phyloP scores from a whole-genome alignment of 53 echinoderm and acorn worm genomes.

The Glandiceps talaboti region DNA sequence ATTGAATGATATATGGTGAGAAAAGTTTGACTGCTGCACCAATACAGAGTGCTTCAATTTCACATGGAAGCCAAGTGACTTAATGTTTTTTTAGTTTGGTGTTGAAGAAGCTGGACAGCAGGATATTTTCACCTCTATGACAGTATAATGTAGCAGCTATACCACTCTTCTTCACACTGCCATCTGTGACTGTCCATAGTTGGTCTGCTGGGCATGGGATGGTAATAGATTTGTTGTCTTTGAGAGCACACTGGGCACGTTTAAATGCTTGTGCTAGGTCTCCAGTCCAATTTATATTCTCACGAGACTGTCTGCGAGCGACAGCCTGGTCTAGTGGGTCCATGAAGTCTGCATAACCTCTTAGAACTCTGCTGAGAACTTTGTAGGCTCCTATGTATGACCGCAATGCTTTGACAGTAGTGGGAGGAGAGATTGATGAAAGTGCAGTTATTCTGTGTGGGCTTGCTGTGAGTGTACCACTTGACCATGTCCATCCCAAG shows the following conservation, averaged over 20 bases:
- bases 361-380: not conserved
- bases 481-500: constrained; percentile 6
- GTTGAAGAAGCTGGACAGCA: constrained; percentile 2
- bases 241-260: not conserved
- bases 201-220: not conserved
- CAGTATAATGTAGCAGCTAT: constrained; percentile 4
- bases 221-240: constrained; percentile 10
- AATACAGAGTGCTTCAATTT: constrained; percentile 7
- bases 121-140: not conserved
- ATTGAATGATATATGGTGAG: constrained; percentile 12
- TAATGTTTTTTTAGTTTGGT: constrained; percentile 4
- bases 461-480: not conserved
- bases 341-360: not conserved
- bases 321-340: not conserved
- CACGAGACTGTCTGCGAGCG: not conserved
- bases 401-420: not conserved
- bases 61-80: constrained; percentile 5
- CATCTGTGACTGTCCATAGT: constrained; percentile 6
- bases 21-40: constrained; percentile 5
- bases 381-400: constrained; percentile 1
- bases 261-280: constrained; percentile 7
- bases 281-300: constrained; percentile 17
- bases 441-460: constrained; percentile 1
- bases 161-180: not conserved
- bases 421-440: not conserved